Evolutionary conservation across 2,888 invertebrate species (phyloP).

Genomic region (Lepidocyrtoides sp.): DNA sequence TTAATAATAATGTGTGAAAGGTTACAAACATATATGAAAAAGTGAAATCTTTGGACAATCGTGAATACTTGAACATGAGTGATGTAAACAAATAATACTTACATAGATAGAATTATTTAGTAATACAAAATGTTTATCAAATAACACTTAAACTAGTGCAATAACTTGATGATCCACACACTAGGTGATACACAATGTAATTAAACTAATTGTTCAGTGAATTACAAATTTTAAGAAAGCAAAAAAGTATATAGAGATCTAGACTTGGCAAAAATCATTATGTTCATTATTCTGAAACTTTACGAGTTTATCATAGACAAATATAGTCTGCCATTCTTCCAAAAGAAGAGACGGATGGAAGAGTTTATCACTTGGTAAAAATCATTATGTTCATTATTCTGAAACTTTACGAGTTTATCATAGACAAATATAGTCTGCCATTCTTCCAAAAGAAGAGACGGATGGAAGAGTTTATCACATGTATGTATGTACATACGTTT

Average conservation of each 20-base stretch:
- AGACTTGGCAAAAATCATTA: background rate
- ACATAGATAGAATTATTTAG: background rate
- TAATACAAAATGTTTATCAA: background rate
- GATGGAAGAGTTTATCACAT: background rate
- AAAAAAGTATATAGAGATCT: background rate
- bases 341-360: background rate
- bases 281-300: background rate
- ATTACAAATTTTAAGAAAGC: background rate
- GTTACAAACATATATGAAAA: background rate
- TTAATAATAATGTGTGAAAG: background rate
- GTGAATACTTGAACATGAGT: no score
- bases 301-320: background rate
- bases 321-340: constrained; percentile 6
- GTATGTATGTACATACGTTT: no score
- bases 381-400: background rate
- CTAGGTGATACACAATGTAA: background rate
- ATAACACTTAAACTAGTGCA: background rate
- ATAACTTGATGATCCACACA: background rate
- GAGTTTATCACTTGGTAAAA: background rate
- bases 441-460: background rate
- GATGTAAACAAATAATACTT: constrained; percentile 29
- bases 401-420: background rate
- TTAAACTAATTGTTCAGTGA: background rate
- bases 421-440: background rate
- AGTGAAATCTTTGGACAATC: constrained; percentile 37